Evolutionary conservation across 2,797 vertebrate species (phyloP).

Genomic region (Lacerta bilineata): DNA sequence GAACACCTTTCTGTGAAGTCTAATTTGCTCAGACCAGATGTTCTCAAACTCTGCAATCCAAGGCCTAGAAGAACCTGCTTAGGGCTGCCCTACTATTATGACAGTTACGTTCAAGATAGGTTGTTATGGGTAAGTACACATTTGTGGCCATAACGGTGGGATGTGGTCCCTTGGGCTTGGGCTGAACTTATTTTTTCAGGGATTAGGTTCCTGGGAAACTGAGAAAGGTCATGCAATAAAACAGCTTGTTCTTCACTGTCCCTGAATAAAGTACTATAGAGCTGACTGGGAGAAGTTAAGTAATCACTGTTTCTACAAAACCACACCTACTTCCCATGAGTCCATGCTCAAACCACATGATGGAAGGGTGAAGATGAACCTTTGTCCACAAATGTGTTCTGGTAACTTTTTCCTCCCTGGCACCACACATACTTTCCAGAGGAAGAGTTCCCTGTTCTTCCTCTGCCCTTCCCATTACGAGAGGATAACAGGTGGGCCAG

Average conservation of each 20-base stretch:
- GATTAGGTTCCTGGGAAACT: neutral
- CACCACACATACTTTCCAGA: neutral
- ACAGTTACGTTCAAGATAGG: too few relatives aligned
- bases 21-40: slow-evolving; percentile 5
- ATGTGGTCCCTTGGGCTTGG: neutral
- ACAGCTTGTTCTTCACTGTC: neutral
- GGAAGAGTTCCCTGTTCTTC: neutral
- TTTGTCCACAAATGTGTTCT: neutral
- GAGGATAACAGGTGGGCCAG: neutral
- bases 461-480: neutral
- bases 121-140: neutral
- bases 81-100: neutral
- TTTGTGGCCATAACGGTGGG: neutral
- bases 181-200: neutral
- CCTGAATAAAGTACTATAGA: neutral
- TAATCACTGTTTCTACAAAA: neutral
- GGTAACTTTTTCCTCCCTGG: neutral
- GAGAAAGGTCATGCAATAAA: neutral
- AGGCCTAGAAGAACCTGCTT: neutral
- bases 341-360: neutral
- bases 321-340: neutral
- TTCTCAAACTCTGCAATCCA: neutral
- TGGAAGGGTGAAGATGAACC: neutral
- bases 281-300: neutral
- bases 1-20: neutral